Percentiles rank a stretch among this genome's conserved stretches.
Conservation (phyloP, 2,797 vertebrate species). For the Tolypeutes matacus region DNA sequence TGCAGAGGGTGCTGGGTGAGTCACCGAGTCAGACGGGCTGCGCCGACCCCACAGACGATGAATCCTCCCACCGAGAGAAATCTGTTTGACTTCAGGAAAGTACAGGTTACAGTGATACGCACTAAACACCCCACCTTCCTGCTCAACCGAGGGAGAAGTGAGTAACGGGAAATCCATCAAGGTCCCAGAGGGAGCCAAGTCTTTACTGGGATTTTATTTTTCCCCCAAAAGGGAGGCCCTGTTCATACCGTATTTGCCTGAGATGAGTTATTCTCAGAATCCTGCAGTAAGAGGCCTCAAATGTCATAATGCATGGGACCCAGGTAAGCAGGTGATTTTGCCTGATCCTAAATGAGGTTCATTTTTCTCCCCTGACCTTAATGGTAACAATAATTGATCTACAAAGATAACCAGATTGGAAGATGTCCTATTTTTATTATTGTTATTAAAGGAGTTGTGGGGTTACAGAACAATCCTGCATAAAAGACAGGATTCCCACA, state of each 20-base stretch:
- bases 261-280: neutral
- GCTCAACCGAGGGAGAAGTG: conserved; percentile 71
- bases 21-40: conserved; percentile 79
- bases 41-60: conserved; percentile 78
- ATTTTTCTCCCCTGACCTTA: neutral
- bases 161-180: conserved; percentile 67
- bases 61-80: conserved; percentile 83
- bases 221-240: conserved; percentile 57
- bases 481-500: too few relatives aligned
- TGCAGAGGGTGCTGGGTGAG: conserved; percentile 70
- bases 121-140: conserved; percentile 81
- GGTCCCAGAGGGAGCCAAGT: conserved; percentile 76
- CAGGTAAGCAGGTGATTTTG: fast-evolving
- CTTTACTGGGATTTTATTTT: neutral
- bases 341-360: neutral
- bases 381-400: neutral
- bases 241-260: conserved; percentile 16
- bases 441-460: too few relatives aligned
- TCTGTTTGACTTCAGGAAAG: conserved; percentile 86
- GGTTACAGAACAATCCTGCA: too few relatives aligned
- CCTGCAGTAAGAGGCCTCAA: neutral
- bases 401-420: neutral
- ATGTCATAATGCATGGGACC: fast-evolving
- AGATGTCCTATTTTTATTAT: neutral
- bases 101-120: conserved; percentile 85